Evolutionary conservation across 2,888 invertebrate genomes (phyloP), one percentile per base, ranked within the genome.

Genomic region (Osmoderma eremita): DNA sequence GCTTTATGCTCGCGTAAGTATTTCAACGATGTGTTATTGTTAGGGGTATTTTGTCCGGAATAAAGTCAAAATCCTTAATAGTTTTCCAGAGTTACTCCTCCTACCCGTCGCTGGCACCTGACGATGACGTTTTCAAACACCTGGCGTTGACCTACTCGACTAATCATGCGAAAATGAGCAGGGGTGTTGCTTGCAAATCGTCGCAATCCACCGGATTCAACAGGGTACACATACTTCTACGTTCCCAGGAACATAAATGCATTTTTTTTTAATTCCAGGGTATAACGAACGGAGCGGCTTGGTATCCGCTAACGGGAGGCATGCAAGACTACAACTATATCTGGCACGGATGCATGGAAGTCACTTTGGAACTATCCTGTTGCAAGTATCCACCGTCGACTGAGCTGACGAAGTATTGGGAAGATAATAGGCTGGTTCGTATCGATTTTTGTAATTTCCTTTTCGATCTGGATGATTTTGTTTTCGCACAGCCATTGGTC

Each of bases 281-380:
- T 8, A 96, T 96, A 73, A 96, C 95, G 1, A 97, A 97, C 78
- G 97, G 97, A 3, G 97, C 97, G 0, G 93, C 92, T 64, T 96
- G 95, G 95, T 96, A 95, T 81, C 93, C 94, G 0, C 84, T 95
- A 4, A 93, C 92, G 86, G 94, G 94, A 64, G 93, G 94, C 18
- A 94, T 94, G 94, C 94, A 94, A 83, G 97, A 97, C 80, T 97
- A 93, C 82, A 97, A 97, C 82, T 97, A 97, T 82, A 88, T 95
- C 12, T 91, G 91, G 90, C 92, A 91, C 77, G 96, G 96, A 12
- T 95, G 95, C 80, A 93, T 97, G 93, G 97, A 97, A 82, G 87
- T 97, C n/a, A 96, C 97, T 0, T 83, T 97, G 49, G 97, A 97
- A 82, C 88, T 97, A 65, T 94, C 95, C 0, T 97, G 97, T 82